Base-by-base conservation (phyloP, 1,140 invertebrate species). In the Rhyacophila brunnea region DNA sequence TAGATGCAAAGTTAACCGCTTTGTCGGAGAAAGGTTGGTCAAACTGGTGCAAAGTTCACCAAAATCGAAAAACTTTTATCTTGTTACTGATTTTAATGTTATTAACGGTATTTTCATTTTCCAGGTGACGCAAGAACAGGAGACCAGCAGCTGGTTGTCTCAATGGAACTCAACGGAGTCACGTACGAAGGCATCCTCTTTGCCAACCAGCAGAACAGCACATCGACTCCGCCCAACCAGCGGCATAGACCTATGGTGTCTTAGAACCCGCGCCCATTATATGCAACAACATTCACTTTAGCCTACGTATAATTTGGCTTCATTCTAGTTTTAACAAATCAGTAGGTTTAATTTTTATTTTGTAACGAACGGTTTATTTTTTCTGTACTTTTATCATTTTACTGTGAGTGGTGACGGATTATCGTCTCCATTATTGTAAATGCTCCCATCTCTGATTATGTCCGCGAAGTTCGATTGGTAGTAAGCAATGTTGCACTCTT, bases 91-190 rank as follows among this genome's bases (percentile, higher is more conserved):
- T n/a, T n/a, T n/a, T n/a, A n/a, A n/a, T n/a, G n/a, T 14, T 10
- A 45, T 4, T 19, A 20, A 45, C 2, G 2, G 6, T 45, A 15
- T 45, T 17, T 11, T 43, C 9, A 40, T 18, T 64, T 72, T 74
- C 1, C 71, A 88, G 87, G 85, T 55, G 87, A 88, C 63, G 81
- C 84, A 17, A 79, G 74, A 58, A 88, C 89, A 59, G 86, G 87
- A 2, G 92, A 95, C 67, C 91, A 87, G 69, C 95, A 95, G 13
- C 76, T 99, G 38, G 88, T 93, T 23, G 94, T 99, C 3, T 95
- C 91, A 66, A 94, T 99, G 87, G 95, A 98, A 74, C 84, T 99
- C 36, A 98, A 99, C 71, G 96, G 96, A 32, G 86, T 91, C 11
- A 88, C 87, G 68, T 96, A 95, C 69, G 88, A 93, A 76, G 93